These are phyloP conservation scores for Athetis lepigone DNA, from an alignment of 2,888 invertebrate genomes.

Conservation along the genomic window DNA sequence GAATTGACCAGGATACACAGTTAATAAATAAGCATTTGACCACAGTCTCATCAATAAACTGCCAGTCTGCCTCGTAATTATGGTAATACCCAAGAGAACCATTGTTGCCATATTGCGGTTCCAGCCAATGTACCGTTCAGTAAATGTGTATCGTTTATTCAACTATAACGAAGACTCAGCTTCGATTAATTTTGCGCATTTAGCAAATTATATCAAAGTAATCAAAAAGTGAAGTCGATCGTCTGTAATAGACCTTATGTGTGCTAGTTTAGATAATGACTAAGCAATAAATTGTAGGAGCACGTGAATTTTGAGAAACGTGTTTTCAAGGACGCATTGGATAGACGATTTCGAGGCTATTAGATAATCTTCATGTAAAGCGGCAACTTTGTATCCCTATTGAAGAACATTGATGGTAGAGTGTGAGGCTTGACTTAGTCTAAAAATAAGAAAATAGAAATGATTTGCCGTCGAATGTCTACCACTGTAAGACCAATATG, in stretches of 20 bases:
- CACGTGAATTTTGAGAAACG: slow-evolving; percentile 28
- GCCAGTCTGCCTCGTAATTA: background rate
- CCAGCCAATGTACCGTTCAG: background rate
- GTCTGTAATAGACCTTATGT: slow-evolving; percentile 6
- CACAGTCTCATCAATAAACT: background rate
- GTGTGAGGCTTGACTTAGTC: no score
- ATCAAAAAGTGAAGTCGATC: background rate
- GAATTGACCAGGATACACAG: background rate
- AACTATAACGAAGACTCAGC: background rate
- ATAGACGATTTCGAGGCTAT: background rate
- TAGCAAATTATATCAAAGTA: background rate
- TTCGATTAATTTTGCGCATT: background rate
- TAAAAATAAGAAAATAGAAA: no score
- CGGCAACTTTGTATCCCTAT: no score
- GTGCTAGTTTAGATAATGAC: slow-evolving; percentile 21
- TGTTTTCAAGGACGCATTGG: slow-evolving; percentile 5
- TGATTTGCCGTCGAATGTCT: no score
- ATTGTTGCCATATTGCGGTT: slow-evolving; percentile 12
- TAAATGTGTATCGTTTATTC: background rate
- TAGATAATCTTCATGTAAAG: no score
- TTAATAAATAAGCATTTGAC: slow-evolving; percentile 3
- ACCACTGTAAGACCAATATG: no score
- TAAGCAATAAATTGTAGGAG: background rate
- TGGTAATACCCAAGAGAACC: slow-evolving; percentile 16
- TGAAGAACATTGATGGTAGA: no score